These are phyloP conservation scores for Rhea americana DNA, from an alignment of 2,113 vertebrate genomes.

Conservation along the genomic window DNA sequence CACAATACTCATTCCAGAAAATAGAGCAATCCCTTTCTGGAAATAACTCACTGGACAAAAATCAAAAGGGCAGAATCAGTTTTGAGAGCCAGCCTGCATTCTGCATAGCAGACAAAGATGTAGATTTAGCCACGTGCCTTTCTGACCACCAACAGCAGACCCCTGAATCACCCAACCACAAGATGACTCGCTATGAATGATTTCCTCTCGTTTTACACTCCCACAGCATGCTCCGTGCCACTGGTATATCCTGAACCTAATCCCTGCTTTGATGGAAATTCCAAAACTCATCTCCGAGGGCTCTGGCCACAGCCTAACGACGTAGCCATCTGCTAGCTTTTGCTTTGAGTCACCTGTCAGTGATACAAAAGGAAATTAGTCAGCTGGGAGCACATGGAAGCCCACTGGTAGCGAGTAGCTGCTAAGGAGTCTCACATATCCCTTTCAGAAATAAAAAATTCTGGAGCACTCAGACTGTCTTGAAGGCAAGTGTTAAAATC, in stretches of 20 bases:
- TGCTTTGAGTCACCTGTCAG: slow-evolving; percentile 77
- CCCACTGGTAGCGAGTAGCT: slow-evolving; percentile 58
- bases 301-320: slow-evolving; percentile 34
- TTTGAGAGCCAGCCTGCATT: slow-evolving; percentile 55
- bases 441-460: slow-evolving; percentile 26
- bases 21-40: slow-evolving; percentile 79
- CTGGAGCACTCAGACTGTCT: not conserved
- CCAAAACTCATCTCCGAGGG: slow-evolving; percentile 51
- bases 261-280: slow-evolving; percentile 55
- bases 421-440: slow-evolving; percentile 28
- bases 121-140: slow-evolving; percentile 65
- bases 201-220: slow-evolving; percentile 65
- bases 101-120: slow-evolving; percentile 60
- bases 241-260: slow-evolving; percentile 22
- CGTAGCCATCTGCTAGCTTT: slow-evolving; percentile 40
- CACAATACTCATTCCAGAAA: slow-evolving; percentile 80
- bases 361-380: slow-evolving; percentile 72
- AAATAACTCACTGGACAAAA: slow-evolving; percentile 76
- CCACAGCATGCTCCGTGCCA: not conserved
- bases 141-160: slow-evolving; percentile 64
- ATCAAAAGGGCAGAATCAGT: slow-evolving; percentile 45
- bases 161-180: slow-evolving; percentile 73
- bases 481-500: slow-evolving; percentile 3
- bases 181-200: slow-evolving; percentile 66
- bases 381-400: slow-evolving; percentile 63